Evolutionary conservation across 2,113 vertebrate species (phyloP), one percentile per base, ranked within the genome.

Genomic region (Centropristis striata): DNA sequence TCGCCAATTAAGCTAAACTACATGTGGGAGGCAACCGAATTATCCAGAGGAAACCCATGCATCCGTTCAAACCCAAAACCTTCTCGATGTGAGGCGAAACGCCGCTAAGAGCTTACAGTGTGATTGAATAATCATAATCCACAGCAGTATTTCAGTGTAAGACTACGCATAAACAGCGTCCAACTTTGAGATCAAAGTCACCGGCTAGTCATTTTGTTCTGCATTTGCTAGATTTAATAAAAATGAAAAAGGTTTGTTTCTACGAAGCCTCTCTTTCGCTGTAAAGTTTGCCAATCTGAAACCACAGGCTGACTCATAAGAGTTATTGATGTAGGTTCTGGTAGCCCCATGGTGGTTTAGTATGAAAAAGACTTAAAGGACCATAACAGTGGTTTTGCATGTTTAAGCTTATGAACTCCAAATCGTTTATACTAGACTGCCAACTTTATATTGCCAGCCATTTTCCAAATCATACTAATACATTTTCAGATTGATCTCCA

Each of bases 61-160:
- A n/a, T 1, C 20, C 13, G 20, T 13, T 32, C 5, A 0, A 28
- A 47, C 23, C 28, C 44, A 1, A n/a, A 47, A 49, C 7, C 44
- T 10, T 42, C 18, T 53, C 15, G 7, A 20, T 32, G 36, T 41
- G 53, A 68, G 47, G 16, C 1, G 6, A 25, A 1, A 6, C 20
- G 39, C 67, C 7, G 32, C 37, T 20, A 14, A 73, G 83, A 82
- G 86, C 84, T 89, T 80, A 54, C 81, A 83, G 74, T 83, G 79
- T 75, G 87, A 88, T 86, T 89, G 81, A 89, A 77, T 88, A 86
- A 87, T 87, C 83, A 84, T 88, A 92, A 91, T 91, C 81, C 81
- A 75, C 60, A 61, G 68, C 18, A 36, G 80, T 69, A 82, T 86
- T 91, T 73, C 53, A 47, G 36, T 12, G 14, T 21, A 72, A 46